Base-by-base conservation (phyloP, 2,113 vertebrate genomes). In the Proterorhinus semilunaris region DNA sequence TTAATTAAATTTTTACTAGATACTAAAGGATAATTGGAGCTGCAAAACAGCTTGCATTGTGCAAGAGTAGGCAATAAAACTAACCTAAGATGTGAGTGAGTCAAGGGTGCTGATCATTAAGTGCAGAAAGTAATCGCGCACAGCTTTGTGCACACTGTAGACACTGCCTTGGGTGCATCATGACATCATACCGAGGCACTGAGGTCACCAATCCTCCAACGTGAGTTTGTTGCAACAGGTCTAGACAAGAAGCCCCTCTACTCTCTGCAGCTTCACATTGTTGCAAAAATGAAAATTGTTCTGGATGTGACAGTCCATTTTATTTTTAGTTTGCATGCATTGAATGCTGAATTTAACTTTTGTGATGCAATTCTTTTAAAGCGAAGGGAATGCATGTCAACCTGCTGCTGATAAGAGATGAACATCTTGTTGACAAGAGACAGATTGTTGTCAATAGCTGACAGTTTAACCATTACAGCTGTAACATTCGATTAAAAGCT, bases 111-210 rank as follows among this genome's bases (percentile, higher is more conserved):
- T 46, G 48, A 71, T 59, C 15, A 6, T 42, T 45, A 63, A 52
- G 15, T 48, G 10, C 21, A 63, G 57, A 27, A 27, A 42, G 55
- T 49, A 62, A 54, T 17, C 44, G 8, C 21, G 54, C 43, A 42
- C 65, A 44, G 68, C 36, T 57, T 80, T 55, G 11, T n/a, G 66
- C 62, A 67, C 53, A 27, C 42, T 61, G 53, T 44, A 89, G 85
- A 84, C 80, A 76, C 76, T 83, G 87, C 83, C 82, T 78, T 48
- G 69, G 75, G 89, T 83, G 85, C 68, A 78, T 71, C 79, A 87
- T 91, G 90, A 92, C 89, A 91, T 92, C 90, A 92, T 91, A 57
- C 42, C 80, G 69, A 81, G 65, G 72, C 36, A 47, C 83, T 92
- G 91, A 93, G 86, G 88, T 92, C 91, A 66, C 73, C 84, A 90